Conservation (phyloP, 2,113 vertebrate species). For the Cryptomyrus ogoouensis region DNA sequence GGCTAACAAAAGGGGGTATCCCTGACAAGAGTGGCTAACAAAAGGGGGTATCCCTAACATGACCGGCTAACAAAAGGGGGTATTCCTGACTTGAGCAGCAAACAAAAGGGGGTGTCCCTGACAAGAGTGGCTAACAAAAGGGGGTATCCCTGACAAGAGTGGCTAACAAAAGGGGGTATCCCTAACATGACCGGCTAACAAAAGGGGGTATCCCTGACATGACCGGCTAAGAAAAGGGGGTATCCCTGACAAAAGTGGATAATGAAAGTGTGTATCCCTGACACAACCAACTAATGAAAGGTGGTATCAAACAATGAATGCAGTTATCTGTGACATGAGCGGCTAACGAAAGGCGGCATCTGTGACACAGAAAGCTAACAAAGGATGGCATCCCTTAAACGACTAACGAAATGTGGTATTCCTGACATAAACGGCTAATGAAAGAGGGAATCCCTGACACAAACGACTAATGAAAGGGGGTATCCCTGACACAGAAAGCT, state of each 20-base stretch:
- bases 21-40: constrained; percentile 16
- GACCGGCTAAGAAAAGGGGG: constrained; percentile 48
- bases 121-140: neutral
- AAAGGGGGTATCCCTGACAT: neutral
- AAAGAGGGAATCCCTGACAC: neutral
- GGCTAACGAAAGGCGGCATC: constrained; percentile 44
- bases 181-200: neutral
- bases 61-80: constrained; percentile 32
- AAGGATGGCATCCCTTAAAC: neutral
- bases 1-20: constrained; percentile 24
- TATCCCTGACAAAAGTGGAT: too few relatives aligned
- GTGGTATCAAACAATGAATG: neutral
- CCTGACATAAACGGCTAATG: neutral
- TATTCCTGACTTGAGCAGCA: constrained; percentile 31
- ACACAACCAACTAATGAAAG: too few relatives aligned
- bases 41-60: constrained; percentile 2
- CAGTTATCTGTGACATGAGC: constrained; percentile 14
- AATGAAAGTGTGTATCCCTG: neutral
- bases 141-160: neutral
- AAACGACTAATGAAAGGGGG: constrained; percentile 51
- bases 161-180: too few relatives aligned
- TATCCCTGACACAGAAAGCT: neutral
- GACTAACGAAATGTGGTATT: constrained; percentile 45
- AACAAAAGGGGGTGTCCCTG: constrained; percentile 40
- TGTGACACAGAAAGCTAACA: neutral